Percentiles rank a stretch among this genome's conserved stretches.
Evolutionary conservation across 2,113 vertebrate species (phyloP).

Genomic region (Poecilia latipinna): DNA sequence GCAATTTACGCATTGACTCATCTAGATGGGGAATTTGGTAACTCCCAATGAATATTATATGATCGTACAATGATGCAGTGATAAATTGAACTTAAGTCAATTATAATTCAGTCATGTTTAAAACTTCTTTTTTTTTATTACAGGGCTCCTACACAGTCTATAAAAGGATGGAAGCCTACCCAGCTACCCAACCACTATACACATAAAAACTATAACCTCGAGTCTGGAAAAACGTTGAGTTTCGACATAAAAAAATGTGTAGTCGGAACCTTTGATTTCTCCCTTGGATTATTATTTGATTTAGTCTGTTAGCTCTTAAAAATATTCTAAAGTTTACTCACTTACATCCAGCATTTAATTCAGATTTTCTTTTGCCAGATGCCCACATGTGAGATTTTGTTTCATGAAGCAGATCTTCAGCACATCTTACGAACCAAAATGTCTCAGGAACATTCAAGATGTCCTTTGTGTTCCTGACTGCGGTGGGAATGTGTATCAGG

Average conservation of each 20-base stretch:
- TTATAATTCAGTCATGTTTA: not conserved
- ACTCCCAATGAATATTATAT: constrained; percentile 30
- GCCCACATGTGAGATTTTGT: constrained; percentile 22
- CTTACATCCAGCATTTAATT: constrained; percentile 24
- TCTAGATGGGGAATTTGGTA: constrained; percentile 24
- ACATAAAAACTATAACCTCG: not conserved
- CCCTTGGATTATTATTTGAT: not conserved
- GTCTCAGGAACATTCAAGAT: constrained; percentile 31
- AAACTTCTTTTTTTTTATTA: not conserved
- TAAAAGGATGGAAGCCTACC: not conserved
- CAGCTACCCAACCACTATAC: not conserved
- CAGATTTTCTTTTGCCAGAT: constrained; percentile 16
- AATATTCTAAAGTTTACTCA: constrained; percentile 13
- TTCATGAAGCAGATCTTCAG: constrained; percentile 31
- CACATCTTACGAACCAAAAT: constrained; percentile 27
- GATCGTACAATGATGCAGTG: constrained; percentile 16
- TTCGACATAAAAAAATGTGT: not conserved
- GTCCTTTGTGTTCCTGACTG: constrained; percentile 67
- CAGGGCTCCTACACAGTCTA: not conserved
- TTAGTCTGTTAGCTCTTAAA: constrained; percentile 6
- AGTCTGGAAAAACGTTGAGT: not conserved
- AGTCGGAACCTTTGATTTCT: not conserved
- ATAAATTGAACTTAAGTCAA: constrained; percentile 7
- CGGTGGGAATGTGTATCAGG: constrained; percentile 61
- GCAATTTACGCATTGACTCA: constrained; percentile 40